Evolutionary conservation across 2,113 vertebrate species (phyloP).

Genomic region (Platichthys flesus): DNA sequence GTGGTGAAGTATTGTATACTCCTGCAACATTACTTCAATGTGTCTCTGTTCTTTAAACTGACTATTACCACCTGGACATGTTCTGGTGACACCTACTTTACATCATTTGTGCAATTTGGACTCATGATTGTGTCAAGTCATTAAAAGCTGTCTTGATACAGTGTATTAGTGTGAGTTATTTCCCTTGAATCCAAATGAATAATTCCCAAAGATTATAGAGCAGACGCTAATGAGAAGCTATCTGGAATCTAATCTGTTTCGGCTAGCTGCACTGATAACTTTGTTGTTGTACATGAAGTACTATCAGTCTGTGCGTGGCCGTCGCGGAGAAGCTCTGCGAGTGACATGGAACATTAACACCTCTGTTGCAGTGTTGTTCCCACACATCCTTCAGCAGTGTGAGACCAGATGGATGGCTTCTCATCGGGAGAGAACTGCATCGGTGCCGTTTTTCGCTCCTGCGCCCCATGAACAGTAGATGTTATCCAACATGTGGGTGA

Average conservation of each 20-base stretch:
- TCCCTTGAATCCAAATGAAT: slow-evolving; percentile 15
- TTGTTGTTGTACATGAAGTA: slow-evolving; percentile 50
- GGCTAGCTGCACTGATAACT: slow-evolving; percentile 38
- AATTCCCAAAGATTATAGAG: not conserved
- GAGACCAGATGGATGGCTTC: slow-evolving; percentile 71
- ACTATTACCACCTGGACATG: not conserved
- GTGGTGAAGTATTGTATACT: not conserved
- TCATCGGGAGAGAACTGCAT: slow-evolving; percentile 38
- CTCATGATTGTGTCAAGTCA: not conserved
- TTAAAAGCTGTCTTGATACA: not conserved
- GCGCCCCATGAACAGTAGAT: slow-evolving; percentile 21
- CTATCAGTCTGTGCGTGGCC: slow-evolving; percentile 45
- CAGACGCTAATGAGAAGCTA: slow-evolving; percentile 10
- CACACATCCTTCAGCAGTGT: slow-evolving; percentile 68
- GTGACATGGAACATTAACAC: slow-evolving; percentile 75
- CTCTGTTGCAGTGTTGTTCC: slow-evolving; percentile 60
- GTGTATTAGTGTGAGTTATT: not conserved
- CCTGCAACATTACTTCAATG: not conserved
- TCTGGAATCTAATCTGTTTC: slow-evolving; percentile 20
- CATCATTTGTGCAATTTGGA: not conserved
- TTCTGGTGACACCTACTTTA: not conserved
- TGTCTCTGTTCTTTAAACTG: not conserved
- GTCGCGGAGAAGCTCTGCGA: slow-evolving; percentile 55
- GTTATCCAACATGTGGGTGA: slow-evolving; percentile 24
- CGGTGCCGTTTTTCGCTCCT: slow-evolving; percentile 21